Evolutionary conservation across 2,113 vertebrate genomes (phyloP).

Genomic region (Eurystomus gularis): DNA sequence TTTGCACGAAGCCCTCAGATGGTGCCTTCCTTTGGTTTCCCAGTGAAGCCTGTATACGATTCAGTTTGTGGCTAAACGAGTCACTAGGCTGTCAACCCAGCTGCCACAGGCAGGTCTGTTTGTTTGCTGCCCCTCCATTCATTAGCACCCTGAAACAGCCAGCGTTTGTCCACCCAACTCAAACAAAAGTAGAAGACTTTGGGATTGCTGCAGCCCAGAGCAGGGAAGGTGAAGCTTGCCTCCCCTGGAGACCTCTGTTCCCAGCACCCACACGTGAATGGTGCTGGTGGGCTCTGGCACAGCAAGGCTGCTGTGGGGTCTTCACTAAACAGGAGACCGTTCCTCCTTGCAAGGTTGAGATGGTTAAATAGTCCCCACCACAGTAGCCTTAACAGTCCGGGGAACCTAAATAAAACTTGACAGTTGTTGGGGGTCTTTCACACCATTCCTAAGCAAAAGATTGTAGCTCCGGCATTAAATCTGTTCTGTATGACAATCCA

Average conservation of each 20-base stretch:
- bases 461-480: background rate
- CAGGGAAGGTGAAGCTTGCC: background rate
- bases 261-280: fast-evolving
- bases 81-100: fast-evolving
- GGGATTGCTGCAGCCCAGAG: background rate
- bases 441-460: background rate
- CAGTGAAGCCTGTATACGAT: fast-evolving
- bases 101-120: background rate
- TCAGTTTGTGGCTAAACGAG: fast-evolving
- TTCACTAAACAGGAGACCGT: fast-evolving
- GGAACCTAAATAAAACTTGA: background rate
- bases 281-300: no score
- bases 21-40: no score
- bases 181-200: background rate
- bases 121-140: background rate
- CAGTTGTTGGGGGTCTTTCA: background rate
- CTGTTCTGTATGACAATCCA: background rate
- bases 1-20: background rate
- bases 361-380: background rate
- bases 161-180: background rate
- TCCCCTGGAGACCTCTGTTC: no score
- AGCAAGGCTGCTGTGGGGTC: background rate
- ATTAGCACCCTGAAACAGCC: fast-evolving
- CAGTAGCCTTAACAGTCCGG: background rate
- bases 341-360: fast-evolving